Base-by-base conservation (phyloP, 2,797 vertebrate species). In the Etheostoma perlongum region DNA sequence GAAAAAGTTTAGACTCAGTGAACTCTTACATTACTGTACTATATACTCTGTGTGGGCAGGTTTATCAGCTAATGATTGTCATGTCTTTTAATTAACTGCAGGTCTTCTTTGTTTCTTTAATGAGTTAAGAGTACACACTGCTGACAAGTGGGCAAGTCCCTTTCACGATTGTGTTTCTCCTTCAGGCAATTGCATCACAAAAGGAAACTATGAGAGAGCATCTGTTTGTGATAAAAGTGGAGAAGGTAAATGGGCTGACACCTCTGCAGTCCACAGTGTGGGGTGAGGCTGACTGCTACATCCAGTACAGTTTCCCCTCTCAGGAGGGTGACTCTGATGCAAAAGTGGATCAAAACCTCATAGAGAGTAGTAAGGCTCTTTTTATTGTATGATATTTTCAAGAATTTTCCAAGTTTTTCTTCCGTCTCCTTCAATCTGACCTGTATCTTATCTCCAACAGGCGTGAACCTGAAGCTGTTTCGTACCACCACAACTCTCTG, bases 211-310 rank as follows among this genome's bases (percentile, higher is more conserved):
- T 96, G 90, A 88, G 84, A 72, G 97, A 99, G 72, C 98, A 99
- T 1, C 70, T 97, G 76, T 99, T 99, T 93, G 93, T 98, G 69
- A 83, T 99, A 65, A 92, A 79, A 0, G 92, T 99, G 86, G 95
- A 97, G 82, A 94, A 93, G 8, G 84, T 98, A 54, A 96, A 93
- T 64, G 97, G 98, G 15, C 93, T 99, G 64, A 85, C 87, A 1
- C 97, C 97, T 15, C 91, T 99, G 49, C 98, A 99, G 90, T 94
- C 97, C 67, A 98, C 98, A 0, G 96, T 99, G 40, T 99, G 98
- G 98, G 98, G 98, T 55, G 98, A 99, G 85, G 96, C 98, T 0
- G 98, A 99, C 92, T 99, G 98, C 89, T 99, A 97, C 7, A 21
- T 99, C 19, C 97, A 99, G 86, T 99, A 99, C 92, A 90, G 85